These are phyloP conservation scores for Zeuzera pyrina DNA, from an alignment of 2,888 invertebrate species.

Conservation along the genomic window DNA sequence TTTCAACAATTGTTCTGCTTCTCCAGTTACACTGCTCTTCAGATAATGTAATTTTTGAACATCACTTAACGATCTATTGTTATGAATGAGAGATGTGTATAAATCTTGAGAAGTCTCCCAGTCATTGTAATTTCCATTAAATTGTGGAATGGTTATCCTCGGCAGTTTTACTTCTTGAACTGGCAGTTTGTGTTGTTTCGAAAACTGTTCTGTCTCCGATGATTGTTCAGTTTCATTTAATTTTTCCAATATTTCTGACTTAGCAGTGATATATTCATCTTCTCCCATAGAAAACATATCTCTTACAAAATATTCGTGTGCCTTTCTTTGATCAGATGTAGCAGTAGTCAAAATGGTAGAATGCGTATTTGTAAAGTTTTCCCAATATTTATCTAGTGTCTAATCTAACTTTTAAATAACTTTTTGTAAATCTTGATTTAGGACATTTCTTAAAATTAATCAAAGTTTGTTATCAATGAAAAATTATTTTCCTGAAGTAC, in stretches of 20 bases:
- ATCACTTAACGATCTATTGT: too few relatives aligned
- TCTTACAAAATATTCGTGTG: too few relatives aligned
- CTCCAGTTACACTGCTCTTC: slow-evolving; percentile 12
- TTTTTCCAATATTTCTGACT: too few relatives aligned
- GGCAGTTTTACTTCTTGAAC: slow-evolving; percentile 11
- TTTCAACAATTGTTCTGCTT: slow-evolving; percentile 13
- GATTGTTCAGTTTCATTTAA: too few relatives aligned
- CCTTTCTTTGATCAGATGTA: too few relatives aligned
- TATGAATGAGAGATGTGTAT: slow-evolving; percentile 10
- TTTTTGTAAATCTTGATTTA: neutral
- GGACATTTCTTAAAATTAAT: neutral
- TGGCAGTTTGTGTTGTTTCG: too few relatives aligned
- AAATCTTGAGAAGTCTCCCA: slow-evolving; percentile 13
- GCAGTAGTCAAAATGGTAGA: neutral
- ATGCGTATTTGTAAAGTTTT: neutral
- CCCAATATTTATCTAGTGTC: neutral
- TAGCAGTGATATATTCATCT: too few relatives aligned
- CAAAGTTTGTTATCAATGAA: neutral
- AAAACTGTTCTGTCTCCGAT: too few relatives aligned
- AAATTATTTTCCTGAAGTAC: too few relatives aligned
- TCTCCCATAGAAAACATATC: too few relatives aligned
- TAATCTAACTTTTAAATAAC: neutral
- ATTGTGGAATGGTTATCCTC: too few relatives aligned
- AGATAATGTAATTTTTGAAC: slow-evolving; percentile 14
- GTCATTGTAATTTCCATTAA: slow-evolving; percentile 11